phyloP scores from a whole-genome alignment of 2,113 vertebrate species.

The Platysternon megacephalum region DNA sequence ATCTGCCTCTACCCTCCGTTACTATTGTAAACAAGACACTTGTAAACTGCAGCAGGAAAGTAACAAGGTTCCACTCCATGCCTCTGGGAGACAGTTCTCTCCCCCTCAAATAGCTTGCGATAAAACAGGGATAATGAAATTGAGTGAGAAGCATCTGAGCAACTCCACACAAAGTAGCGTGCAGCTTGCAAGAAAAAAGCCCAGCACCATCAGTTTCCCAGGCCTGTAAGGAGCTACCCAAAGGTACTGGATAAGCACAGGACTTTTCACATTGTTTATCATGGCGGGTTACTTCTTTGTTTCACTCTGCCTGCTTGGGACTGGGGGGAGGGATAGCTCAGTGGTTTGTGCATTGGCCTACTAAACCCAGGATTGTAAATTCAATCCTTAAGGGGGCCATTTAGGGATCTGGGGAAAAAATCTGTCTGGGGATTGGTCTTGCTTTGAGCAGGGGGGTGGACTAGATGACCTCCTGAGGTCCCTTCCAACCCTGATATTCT shows the following conservation, averaged over 20 bases:
- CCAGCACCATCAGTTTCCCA: background rate
- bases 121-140: conserved; percentile 8
- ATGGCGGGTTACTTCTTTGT: background rate
- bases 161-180: background rate
- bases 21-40: rapidly evolving
- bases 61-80: background rate
- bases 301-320: too few species aligned
- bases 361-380: too few species aligned
- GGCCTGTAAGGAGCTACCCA: background rate
- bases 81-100: background rate
- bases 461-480: too few species aligned
- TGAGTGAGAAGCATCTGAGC: background rate
- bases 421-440: too few species aligned
- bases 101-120: background rate
- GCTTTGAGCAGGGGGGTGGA: too few species aligned
- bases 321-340: too few species aligned
- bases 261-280: background rate
- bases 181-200: rapidly evolving
- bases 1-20: background rate
- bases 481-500: too few species aligned
- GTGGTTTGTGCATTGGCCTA: too few species aligned
- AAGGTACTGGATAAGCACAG: background rate
- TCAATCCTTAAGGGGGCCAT: too few species aligned
- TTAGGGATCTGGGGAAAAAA: too few species aligned
- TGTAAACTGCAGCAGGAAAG: background rate